Evolutionary conservation across 2,797 vertebrate species (phyloP), one percentile per base, ranked within the genome.

Genomic region (Spinibarbus caldwelli): DNA sequence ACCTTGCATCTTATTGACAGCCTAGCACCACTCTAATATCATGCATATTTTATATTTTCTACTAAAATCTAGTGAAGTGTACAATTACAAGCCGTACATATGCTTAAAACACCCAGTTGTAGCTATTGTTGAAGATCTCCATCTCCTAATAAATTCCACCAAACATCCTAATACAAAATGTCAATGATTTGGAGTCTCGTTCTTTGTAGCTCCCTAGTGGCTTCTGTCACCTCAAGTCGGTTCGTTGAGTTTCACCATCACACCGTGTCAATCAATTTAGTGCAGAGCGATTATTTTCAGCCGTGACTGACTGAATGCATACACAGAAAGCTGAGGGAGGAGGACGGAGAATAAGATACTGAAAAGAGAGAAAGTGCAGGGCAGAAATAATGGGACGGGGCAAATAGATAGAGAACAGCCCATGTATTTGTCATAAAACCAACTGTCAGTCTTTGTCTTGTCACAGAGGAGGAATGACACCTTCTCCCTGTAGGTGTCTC

Each of bases 401-500:
- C 49, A 78, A 71, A 78, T 29, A 70, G 64, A 84, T 54, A 84
- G 75, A 70, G 52, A 71, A 68, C 76, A 68, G 75, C 76, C 59
- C 66, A 45, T 79, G 83, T 62, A 71, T 78, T 47, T 78, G 83
- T 78, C 75, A 84, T 78, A 78, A 84, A 84, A 70, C 64, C 68
- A 84, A 90, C 91, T 92, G 93, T 93, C 94, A 94, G 86, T 94
- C 94, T 91, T 72, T 47, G 41, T 43, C 87, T 87, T 88, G 91
- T 83, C 76, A 84, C 76, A 38, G 67, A 15, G 43, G 76, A 82
- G n/a, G 67, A 79, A 92, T 93, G 93, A 94, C 93, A 94, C 87
- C 90, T 87, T 87, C 90, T 89, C 92, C 93, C 93, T 91, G 91
- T 91, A 90, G 92, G 87, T 87, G 92, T 92, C 91, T 92, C 90